Evolutionary conservation across 1,140 invertebrate species (phyloP).

Genomic region (Arion vulgaris): DNA sequence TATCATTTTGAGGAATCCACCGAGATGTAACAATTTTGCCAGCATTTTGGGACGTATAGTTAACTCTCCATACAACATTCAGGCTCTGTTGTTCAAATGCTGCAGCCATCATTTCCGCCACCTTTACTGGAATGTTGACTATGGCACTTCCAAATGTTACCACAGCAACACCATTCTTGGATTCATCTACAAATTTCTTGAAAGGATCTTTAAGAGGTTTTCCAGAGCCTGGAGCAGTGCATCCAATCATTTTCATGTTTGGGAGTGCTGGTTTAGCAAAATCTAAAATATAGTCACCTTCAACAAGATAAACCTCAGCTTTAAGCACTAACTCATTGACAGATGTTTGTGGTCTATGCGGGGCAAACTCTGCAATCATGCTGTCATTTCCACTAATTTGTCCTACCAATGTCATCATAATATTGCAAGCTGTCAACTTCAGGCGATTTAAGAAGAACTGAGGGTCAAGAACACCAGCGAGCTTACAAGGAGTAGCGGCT

Average conservation of each 20-base stretch:
- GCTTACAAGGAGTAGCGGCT: not conserved
- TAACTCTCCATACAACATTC: slow-evolving; percentile 27
- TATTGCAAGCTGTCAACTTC: not conserved
- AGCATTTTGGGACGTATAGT: slow-evolving; percentile 17
- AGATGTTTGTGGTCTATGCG: slow-evolving; percentile 28
- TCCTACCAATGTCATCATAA: not conserved
- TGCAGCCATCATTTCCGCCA: slow-evolving; percentile 25
- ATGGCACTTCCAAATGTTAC: slow-evolving; percentile 51
- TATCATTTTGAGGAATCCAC: slow-evolving; percentile 50
- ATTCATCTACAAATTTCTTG: slow-evolving; percentile 44
- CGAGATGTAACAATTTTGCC: slow-evolving; percentile 42
- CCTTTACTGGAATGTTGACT: slow-evolving; percentile 27
- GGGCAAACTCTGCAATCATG: slow-evolving; percentile 20
- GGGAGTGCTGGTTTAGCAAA: slow-evolving; percentile 48
- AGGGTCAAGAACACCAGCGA: not conserved
- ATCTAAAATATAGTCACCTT: slow-evolving; percentile 40
- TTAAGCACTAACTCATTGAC: slow-evolving; percentile 20
- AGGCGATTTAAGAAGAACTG: not conserved
- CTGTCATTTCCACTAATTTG: not conserved
- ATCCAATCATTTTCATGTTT: slow-evolving; percentile 50
- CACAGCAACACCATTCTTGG: slow-evolving; percentile 48
- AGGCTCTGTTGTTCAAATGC: slow-evolving; percentile 1
- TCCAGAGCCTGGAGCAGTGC: slow-evolving; percentile 34
- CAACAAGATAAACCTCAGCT: slow-evolving; percentile 20
- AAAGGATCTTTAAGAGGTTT: slow-evolving; percentile 36